Evolutionary conservation across 2,888 invertebrate species (phyloP).

Genomic region (Cloeon dipterum): DNA sequence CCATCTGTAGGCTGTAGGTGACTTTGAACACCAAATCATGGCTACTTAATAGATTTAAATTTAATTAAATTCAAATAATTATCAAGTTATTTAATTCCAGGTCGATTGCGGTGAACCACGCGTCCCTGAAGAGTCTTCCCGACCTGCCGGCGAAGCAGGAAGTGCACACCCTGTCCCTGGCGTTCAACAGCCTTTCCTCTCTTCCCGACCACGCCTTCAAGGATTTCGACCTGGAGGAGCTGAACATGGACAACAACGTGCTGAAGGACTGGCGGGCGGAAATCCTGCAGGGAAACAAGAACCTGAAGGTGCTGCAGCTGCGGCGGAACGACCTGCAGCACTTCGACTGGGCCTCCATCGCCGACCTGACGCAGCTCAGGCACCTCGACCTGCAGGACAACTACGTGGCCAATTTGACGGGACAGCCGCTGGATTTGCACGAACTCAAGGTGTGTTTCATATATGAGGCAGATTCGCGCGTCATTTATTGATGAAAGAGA

Average conservation of each 20-base stretch:
- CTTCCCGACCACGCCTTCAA: background rate
- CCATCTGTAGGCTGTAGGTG: too few species aligned
- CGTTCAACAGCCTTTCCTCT: background rate
- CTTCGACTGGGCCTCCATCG: background rate
- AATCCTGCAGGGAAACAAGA: background rate
- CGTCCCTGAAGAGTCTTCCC: background rate
- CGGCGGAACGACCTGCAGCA: background rate
- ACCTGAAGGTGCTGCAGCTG: background rate
- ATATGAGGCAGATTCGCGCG: too few species aligned
- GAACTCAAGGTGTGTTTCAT: slow-evolving; percentile 21
- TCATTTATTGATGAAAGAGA: too few species aligned
- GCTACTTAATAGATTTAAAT: too few species aligned
- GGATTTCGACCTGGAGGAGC: background rate
- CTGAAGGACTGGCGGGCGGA: background rate
- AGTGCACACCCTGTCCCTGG: background rate
- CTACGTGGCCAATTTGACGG: slow-evolving; percentile 22
- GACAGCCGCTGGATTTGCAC: slow-evolving; percentile 20
- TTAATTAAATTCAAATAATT: too few species aligned
- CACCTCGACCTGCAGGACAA: slow-evolving; percentile 25
- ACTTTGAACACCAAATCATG: too few species aligned
- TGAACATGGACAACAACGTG: background rate
- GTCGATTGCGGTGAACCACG: background rate
- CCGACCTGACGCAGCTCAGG: slow-evolving; percentile 11
- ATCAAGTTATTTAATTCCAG: too few species aligned
- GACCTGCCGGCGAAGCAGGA: background rate